These are phyloP conservation scores for Wasmannia auropunctata DNA, from an alignment of 1,140 invertebrate genomes.

Conservation along the genomic window DNA sequence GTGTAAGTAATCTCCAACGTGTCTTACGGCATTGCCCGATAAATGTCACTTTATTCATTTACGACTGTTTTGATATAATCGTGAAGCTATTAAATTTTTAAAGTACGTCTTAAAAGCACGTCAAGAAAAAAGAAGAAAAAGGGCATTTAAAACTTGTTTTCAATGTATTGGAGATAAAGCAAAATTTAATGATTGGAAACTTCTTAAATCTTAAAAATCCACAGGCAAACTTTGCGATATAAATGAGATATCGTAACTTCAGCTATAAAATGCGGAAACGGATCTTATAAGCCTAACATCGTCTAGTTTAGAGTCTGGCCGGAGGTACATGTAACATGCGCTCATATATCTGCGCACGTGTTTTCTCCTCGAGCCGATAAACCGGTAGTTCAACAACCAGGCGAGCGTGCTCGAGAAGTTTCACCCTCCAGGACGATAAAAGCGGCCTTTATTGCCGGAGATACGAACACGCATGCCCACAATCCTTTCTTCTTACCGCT, in stretches of 20 bases:
- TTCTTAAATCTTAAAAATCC: not conserved
- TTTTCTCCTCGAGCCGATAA: slow-evolving; percentile 64
- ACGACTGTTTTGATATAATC: not conserved
- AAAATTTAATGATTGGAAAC: not conserved
- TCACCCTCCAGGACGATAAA: slow-evolving; percentile 67
- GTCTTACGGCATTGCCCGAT: not conserved
- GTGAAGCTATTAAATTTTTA: not conserved
- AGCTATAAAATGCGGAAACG: not conserved
- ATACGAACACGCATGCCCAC: slow-evolving; percentile 45
- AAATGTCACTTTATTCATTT: not conserved
- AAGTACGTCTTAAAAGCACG: no score
- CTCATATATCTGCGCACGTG: slow-evolving; percentile 21
- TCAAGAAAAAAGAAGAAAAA: not conserved
- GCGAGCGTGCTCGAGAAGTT: slow-evolving; percentile 65
- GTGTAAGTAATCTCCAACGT: not conserved
- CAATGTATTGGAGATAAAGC: not conserved
- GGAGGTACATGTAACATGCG: not conserved
- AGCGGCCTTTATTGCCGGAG: slow-evolving; percentile 63
- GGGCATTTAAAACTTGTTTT: not conserved
- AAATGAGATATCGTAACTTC: not conserved
- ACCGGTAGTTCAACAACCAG: slow-evolving; percentile 72
- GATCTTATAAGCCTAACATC: not conserved
- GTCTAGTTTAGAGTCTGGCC: not conserved
- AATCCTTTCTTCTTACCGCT: not conserved
- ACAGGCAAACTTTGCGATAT: not conserved